phyloP scores from a whole-genome alignment of 2,797 vertebrate species.

The Melanotaenia parkinsoni region DNA sequence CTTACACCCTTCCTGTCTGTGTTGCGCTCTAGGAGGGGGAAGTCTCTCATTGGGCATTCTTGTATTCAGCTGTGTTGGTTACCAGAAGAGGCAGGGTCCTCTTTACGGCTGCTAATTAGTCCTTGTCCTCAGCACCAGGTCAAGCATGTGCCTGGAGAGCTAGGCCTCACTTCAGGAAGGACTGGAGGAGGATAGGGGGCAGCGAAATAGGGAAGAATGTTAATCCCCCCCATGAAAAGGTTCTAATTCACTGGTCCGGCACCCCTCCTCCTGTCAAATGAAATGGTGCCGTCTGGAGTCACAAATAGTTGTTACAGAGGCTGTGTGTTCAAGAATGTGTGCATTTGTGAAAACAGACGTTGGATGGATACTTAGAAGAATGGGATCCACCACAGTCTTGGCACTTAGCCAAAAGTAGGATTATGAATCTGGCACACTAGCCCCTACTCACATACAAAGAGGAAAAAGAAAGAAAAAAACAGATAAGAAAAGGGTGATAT shows the following conservation, averaged over 20 bases:
- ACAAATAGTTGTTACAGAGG: slow-evolving; percentile 43
- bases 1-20: slow-evolving; percentile 37
- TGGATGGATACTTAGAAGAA: slow-evolving; percentile 47
- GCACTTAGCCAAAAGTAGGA: slow-evolving; percentile 54
- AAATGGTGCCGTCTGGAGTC: slow-evolving; percentile 63
- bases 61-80: slow-evolving; percentile 64
- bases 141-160: slow-evolving; percentile 81
- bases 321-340: slow-evolving; percentile 19
- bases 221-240: slow-evolving; percentile 78
- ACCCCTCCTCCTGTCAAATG: slow-evolving; percentile 71
- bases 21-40: slow-evolving; percentile 70
- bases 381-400: slow-evolving; percentile 70
- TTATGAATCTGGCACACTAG: slow-evolving; percentile 57
- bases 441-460: slow-evolving; percentile 57
- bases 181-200: slow-evolving; percentile 56
- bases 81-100: slow-evolving; percentile 69
- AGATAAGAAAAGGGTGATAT: slow-evolving; percentile 8
- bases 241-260: slow-evolving; percentile 67
- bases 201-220: slow-evolving; percentile 78
- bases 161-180: slow-evolving; percentile 74
- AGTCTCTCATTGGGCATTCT: slow-evolving; percentile 69
- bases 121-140: slow-evolving; percentile 81
- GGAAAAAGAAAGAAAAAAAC: slow-evolving; percentile 24
- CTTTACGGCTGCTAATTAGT: slow-evolving; percentile 80
- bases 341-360: slow-evolving; percentile 32